Evolutionary conservation across 2,888 invertebrate species (phyloP), one percentile per base, ranked within the genome.

Genomic region (Hyposoter dolosus): DNA sequence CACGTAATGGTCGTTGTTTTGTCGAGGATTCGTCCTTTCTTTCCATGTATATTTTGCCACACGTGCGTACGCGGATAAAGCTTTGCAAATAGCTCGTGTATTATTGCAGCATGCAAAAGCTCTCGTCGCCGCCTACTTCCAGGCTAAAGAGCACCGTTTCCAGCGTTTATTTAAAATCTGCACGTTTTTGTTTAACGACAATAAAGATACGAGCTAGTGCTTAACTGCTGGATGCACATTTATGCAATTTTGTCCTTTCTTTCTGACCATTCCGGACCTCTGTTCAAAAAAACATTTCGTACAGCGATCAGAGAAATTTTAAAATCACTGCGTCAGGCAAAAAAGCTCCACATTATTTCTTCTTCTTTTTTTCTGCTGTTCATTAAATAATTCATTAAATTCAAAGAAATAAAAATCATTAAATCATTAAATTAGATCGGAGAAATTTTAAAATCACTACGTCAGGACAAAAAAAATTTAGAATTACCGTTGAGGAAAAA

Each of bases 111-210:
- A 15, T 45, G 65, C 50, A 69, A 79, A 69, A 80, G 43, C 76
- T 74, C 83, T 82, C 81, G 85, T 87, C 85, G 82, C 63, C 83
- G 85, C 85, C 87, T 79, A 85, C 86, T 85, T 83, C 76, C 84
- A 85, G 84, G 50, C 82, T 83, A 75, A 83, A 85, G 80, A 66
- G 78, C 74, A 66, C 75, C 50, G 82, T 82, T 84, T 83, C 81
- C 83, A 65, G 78, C 82, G 85, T 85, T 85, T 82, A 85, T 85
- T 79, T 76, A 79, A 50, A 82, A 82, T 82, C 85, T 82, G 85
- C 85, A 75, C 79, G 75, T 79, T 82, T 82, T 79, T 79, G 56
- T 82, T 78, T 82, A 85, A 85, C 69, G 74, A 82, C 82, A 82
- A 79, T 75, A 76, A 69, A 79, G 47, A 53, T 65, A 75, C 60